A percentile compares a stretch with the other conserved stretches of the same genome.
phyloP scores from a whole-genome alignment of 2,888 invertebrate species.

The Yponomeuta evonymella region DNA sequence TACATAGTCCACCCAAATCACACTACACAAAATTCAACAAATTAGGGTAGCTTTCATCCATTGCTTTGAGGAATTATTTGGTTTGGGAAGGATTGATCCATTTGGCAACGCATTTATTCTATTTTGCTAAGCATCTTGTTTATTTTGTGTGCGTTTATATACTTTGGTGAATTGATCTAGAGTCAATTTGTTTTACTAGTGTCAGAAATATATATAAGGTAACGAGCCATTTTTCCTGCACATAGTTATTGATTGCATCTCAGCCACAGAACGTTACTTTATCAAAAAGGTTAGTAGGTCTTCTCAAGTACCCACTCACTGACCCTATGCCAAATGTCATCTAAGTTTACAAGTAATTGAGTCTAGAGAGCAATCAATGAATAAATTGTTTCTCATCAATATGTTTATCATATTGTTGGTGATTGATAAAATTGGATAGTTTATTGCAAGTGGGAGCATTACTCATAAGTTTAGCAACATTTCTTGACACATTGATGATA shows the following conservation, averaged over 20 bases:
- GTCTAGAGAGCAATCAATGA: background rate
- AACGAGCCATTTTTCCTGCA: background rate
- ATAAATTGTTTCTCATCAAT: background rate
- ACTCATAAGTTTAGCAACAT: background rate
- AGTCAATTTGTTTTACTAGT: too few relatives aligned
- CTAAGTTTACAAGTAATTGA: constrained; percentile 11
- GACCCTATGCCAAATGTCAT: constrained; percentile 30
- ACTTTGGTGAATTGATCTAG: too few relatives aligned
- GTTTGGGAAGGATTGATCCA: too few relatives aligned
- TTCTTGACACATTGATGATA: background rate
- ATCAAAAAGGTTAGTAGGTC: constrained; percentile 34
- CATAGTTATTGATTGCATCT: background rate
- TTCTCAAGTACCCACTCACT: constrained; percentile 19
- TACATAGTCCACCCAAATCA: too few relatives aligned
- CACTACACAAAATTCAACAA: too few relatives aligned
- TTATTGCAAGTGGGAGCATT: background rate
- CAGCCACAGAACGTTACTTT: constrained; percentile 17
- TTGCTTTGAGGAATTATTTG: too few relatives aligned
- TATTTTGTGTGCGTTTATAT: too few relatives aligned
- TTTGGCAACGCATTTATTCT: too few relatives aligned
- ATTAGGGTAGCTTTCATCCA: too few relatives aligned
- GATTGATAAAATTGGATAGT: background rate
- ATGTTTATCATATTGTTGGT: background rate
- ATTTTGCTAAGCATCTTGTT: too few relatives aligned
- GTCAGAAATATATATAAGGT: too few relatives aligned